These are phyloP conservation scores for Oreotragus oreotragus DNA, from an alignment of 2,113 vertebrate species.

Conservation along the genomic window DNA sequence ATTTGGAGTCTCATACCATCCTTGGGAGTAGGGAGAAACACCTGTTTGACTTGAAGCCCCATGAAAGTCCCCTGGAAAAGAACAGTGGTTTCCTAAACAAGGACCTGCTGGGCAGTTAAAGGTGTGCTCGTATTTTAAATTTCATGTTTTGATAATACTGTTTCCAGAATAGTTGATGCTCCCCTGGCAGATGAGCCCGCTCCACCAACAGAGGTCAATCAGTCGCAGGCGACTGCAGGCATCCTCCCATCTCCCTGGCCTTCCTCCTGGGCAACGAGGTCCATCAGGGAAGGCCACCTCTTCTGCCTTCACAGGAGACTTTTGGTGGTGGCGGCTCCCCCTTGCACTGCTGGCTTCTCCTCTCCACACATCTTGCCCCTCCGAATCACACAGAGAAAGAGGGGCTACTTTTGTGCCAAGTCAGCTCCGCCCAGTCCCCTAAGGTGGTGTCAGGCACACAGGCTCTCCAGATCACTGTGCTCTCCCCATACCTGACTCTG, in stretches of 20 bases:
- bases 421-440: fast-evolving
- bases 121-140: not conserved
- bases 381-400: not conserved
- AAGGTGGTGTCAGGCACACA: not conserved
- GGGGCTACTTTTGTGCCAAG: not conserved
- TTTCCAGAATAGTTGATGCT: not conserved
- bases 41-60: not conserved
- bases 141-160: not conserved
- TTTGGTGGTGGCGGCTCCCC: fast-evolving
- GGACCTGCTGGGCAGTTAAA: no score
- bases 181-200: fast-evolving
- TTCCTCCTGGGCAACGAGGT: not conserved
- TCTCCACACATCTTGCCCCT: not conserved
- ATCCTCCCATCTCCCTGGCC: not conserved
- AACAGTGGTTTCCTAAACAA: not conserved
- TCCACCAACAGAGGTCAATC: not conserved
- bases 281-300: not conserved
- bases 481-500: not conserved
- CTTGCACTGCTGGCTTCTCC: not conserved
- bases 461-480: not conserved
- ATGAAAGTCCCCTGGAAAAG: not conserved
- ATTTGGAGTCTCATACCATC: not conserved
- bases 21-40: not conserved
- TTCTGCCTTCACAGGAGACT: not conserved
- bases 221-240: not conserved